A percentile compares a stretch with the other conserved stretches of the same genome.
These are phyloP conservation scores for Passer domesticus DNA, from an alignment of 2,113 vertebrate genomes.

Conservation along the genomic window DNA sequence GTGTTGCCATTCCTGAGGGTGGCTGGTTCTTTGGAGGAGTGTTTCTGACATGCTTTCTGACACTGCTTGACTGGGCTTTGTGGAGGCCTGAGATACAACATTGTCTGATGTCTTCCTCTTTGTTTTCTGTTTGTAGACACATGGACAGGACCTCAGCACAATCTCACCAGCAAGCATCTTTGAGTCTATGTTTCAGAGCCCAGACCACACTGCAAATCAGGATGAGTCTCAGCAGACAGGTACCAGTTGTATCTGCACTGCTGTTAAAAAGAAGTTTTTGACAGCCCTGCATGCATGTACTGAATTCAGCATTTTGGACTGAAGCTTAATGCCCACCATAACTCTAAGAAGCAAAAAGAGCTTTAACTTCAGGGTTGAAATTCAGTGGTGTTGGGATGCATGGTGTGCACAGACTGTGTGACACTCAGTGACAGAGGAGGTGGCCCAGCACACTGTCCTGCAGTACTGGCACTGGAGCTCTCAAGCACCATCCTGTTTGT, in stretches of 20 bases:
- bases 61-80: accelerated
- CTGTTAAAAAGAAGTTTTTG: not conserved
- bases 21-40: not conserved
- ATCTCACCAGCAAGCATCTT: conserved; percentile 93
- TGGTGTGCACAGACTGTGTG: accelerated
- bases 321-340: not conserved
- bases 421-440: not conserved
- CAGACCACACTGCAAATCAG: conserved; percentile 84
- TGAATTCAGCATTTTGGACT: not conserved
- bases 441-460: not conserved
- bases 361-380: not conserved
- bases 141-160: conserved; percentile 88
- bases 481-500: not conserved
- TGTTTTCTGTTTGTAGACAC: conserved; percentile 69
- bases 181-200: conserved; percentile 96
- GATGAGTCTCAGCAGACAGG: conserved; percentile 85
- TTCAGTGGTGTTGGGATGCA: not conserved
- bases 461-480: not conserved
- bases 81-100: not conserved
- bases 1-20: not conserved
- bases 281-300: not conserved
- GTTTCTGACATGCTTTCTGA: not conserved
- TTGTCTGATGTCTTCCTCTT: not conserved
- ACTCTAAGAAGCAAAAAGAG: not conserved
- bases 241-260: not conserved